Evolutionary conservation across 2,113 vertebrate genomes (phyloP).

Genomic region (Ptychochromis oligacanthus): DNA sequence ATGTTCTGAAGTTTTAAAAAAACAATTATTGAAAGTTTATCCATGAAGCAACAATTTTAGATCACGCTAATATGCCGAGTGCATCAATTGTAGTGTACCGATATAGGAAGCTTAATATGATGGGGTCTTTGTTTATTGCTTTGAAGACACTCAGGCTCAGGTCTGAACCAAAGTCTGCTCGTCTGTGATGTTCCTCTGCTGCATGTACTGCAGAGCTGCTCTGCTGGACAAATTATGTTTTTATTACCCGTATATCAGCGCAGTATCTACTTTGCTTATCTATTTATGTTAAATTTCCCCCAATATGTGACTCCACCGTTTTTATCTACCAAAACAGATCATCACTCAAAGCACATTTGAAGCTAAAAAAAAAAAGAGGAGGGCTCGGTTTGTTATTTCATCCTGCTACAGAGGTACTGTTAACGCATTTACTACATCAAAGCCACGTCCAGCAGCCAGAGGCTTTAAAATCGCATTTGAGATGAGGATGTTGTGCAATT

Average conservation of each 20-base stretch:
- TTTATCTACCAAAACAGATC: not conserved
- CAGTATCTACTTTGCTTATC: not conserved
- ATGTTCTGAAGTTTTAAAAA: too few relatives aligned
- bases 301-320: not conserved
- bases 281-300: not conserved
- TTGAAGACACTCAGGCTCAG: not conserved
- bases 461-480: slow-evolving; percentile 6
- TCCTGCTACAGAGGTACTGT: slow-evolving; percentile 1
- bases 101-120: not conserved
- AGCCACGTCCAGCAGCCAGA: slow-evolving; percentile 5
- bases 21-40: not conserved
- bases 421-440: slow-evolving; percentile 18
- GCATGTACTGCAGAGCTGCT: not conserved
- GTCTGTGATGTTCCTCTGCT: not conserved
- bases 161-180: not conserved
- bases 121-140: not conserved
- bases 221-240: not conserved
- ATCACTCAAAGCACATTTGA: not conserved
- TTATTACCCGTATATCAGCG: not conserved
- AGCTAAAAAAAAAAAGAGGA: not conserved
- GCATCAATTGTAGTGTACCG: not conserved
- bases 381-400: not conserved
- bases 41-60: not conserved
- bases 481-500: slow-evolving; percentile 13
- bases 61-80: not conserved